A percentile compares a stretch with the other conserved stretches of the same genome.
These are phyloP conservation scores for Mustela nigripes DNA, from an alignment of 2,113 vertebrate genomes.

Conservation along the genomic window DNA sequence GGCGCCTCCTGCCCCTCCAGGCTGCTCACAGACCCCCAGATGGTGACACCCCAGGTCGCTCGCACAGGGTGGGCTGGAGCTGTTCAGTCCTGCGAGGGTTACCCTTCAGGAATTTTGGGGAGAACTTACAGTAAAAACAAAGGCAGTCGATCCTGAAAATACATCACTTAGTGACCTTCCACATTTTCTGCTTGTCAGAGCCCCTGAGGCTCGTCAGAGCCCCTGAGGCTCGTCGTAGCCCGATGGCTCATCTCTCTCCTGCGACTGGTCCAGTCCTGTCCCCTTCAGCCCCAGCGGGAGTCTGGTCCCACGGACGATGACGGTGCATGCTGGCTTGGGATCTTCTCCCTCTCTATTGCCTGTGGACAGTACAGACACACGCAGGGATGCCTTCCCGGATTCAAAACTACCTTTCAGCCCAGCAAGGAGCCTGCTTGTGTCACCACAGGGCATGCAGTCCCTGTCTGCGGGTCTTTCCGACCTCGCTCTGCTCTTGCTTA, in stretches of 20 bases:
- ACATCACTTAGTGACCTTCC: too few species aligned
- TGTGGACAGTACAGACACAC: too few species aligned
- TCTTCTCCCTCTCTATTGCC: too few species aligned
- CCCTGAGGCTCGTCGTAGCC: accelerated
- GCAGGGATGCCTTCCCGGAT: not conserved
- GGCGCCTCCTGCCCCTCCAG: too few species aligned
- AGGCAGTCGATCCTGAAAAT: not conserved
- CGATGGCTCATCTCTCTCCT: not conserved
- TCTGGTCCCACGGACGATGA: not conserved
- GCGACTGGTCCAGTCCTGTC: not conserved
- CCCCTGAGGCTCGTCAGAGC: accelerated
- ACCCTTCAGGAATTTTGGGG: not conserved
- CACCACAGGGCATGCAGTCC: too few species aligned
- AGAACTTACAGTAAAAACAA: not conserved
- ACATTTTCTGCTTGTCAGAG: accelerated
- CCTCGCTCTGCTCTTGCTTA: not conserved
- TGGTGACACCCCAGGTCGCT: accelerated
- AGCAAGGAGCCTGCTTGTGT: accelerated
- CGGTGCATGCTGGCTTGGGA: not conserved
- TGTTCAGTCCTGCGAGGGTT: accelerated
- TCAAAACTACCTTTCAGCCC: accelerated
- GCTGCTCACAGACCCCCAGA: accelerated
- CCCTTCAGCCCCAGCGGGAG: not conserved
- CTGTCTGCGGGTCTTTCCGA: too few species aligned
- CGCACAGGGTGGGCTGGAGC: not conserved